Evolutionary conservation across 2,113 vertebrate genomes (phyloP).

Genomic region (Lipophrys pholis): DNA sequence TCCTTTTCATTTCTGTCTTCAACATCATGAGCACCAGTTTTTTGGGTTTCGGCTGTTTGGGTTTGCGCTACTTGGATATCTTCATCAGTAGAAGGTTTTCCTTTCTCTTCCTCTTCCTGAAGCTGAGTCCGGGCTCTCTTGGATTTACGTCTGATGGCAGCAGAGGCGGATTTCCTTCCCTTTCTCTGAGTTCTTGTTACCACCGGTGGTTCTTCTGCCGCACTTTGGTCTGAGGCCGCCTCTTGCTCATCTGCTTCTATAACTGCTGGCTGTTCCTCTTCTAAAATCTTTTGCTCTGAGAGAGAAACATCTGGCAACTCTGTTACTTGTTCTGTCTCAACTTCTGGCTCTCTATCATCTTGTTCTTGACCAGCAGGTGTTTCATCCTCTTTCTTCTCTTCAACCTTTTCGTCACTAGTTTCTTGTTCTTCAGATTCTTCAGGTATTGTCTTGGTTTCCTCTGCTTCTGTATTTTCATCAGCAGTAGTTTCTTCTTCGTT

Average conservation of each 20-base stretch:
- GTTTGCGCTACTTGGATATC: background rate
- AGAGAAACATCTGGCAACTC: background rate
- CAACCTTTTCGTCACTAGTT: background rate
- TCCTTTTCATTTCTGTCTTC: no score
- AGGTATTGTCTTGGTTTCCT: no score
- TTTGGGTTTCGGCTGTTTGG: no score
- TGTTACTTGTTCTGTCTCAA: conserved; percentile 1
- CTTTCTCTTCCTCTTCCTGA: conserved; percentile 4
- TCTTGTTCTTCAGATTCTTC: no score
- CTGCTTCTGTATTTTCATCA: background rate
- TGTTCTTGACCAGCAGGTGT: background rate
- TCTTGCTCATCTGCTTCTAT: no score
- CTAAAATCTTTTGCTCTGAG: background rate
- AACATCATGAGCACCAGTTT: no score
- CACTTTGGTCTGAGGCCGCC: background rate
- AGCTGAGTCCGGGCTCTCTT: conserved; percentile 33
- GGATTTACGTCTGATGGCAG: conserved; percentile 10
- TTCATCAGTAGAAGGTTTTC: background rate
- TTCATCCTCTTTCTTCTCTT: background rate
- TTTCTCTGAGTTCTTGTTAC: conserved; percentile 41
- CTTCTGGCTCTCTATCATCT: background rate
- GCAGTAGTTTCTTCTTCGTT: background rate
- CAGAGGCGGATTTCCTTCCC: conserved; percentile 22
- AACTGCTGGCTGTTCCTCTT: background rate
- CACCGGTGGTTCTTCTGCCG: conserved; percentile 1